Evolutionary conservation across 2,888 invertebrate genomes (phyloP), one percentile per base, ranked within the genome.

Genomic region (Branchellion lobata): DNA sequence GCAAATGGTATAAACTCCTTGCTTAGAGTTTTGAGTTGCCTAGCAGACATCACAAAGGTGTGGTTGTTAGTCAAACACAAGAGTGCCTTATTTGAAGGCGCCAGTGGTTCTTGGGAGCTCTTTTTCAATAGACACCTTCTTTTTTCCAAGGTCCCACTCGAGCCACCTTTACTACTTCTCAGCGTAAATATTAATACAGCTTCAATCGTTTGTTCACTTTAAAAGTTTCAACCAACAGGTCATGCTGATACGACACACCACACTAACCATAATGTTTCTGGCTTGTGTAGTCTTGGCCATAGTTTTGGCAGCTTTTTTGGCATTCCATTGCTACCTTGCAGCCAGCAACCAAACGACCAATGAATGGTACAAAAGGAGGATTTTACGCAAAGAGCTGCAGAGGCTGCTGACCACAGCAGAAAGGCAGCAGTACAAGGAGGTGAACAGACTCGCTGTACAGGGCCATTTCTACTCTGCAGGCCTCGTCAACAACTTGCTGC

Each of bases 291-390:
- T 85, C 33, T 79, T 86, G 27, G 82, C 83, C 1, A 76, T 85
- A 27, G 79, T 85, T 8, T 82, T 86, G 31, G 82, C 82, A 24
- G 80, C 84, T 24, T 86, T 87, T 80, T 82, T 84, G 0, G 61
- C 79, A 33, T 86, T 86, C 79, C 87, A 87, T 77, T 11, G 85
- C 33, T 85, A 84, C 82, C 84, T 86, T 21, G 79, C 85, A n/a
- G 57, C 81, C 34, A 84, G 82, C 71, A 87, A 87, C 81, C 85
- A 86, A 81, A 87, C 87, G 3, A 86, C 86, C 33, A 86, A 86
- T 77, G 87, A 87, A 80, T 82, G 85, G 36, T 85, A 86, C 82
- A 86, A 86, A 81, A 57, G 53, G 27, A 24, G 79, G 33, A 27
- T 5, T 24, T 40, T 81, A 8, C 36, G 31, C n/a, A 31, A 18